Base-by-base conservation (phyloP, 2,888 invertebrate genomes). In the Alloplasta piceator region DNA sequence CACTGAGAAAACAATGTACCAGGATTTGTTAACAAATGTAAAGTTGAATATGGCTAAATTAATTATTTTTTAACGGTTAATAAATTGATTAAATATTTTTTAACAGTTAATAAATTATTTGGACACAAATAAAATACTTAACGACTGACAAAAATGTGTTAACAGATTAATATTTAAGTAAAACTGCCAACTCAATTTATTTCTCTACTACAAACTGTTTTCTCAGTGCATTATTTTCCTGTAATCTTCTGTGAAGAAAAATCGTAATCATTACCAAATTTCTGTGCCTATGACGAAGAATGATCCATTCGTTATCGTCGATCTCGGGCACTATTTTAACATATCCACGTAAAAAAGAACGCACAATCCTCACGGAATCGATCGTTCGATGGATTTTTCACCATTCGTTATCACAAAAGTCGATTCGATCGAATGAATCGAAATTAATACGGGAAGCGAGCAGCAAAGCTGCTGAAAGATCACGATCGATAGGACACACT, bases 231-330 rank as follows among this genome's bases (percentile, higher is more conserved):
- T n/a, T n/a, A 26, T 2, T 26, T 26, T 26, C 26, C 26, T 26
- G 26, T 43, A 46, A 14, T 14, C 14, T 14, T 52, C 1, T 10
- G 43, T 6, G 43, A 61, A 61, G 12, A 41, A 43, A 63, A 56
- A 70, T 14, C 1, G 36, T 50, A 5, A 16, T 50, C n/a, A 70
- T 76, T 80, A 80, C 80, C 80, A 38, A 16, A 9, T 26, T 50
- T 26, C 16, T 41, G 26, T 58, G 14, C 36, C 46, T 39, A 14
- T 38, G 16, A 26, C 38, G 6, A 43, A 68, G 36, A 12, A 50
- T 76, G 76, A 72, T 76, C 76, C 76, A 26, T 67, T 68, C 6
- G 61, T 1, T n/a, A 55, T 10, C 6, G 56, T 16, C 26, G 50
- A 71, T 56, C 48, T 38, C 39, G 38, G 6, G 38, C 14, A 16